Evolutionary conservation across 1,140 invertebrate genomes (phyloP).

Genomic region (Heterodera schachtii): DNA sequence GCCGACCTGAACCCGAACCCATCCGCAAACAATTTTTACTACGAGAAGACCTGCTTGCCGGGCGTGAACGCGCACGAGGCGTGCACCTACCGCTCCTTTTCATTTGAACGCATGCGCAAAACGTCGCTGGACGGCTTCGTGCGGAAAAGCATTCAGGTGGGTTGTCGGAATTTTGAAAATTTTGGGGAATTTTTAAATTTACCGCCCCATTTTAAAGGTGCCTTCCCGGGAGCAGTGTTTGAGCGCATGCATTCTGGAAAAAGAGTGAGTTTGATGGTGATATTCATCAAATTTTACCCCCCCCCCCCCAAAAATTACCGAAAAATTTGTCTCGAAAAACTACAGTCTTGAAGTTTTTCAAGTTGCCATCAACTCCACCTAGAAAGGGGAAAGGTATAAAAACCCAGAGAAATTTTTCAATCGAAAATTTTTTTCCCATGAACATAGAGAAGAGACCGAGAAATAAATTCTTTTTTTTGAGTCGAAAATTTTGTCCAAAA

Average conservation of each 20-base stretch:
- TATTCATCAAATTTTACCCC: too few relatives aligned
- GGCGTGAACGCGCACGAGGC: conserved; percentile 63
- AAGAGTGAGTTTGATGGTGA: conserved; percentile 53
- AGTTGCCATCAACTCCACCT: too few relatives aligned
- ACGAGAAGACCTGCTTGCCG: conserved; percentile 65
- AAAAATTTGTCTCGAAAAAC: too few relatives aligned
- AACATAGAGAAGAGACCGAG: too few relatives aligned
- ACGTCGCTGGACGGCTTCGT: conserved; percentile 64
- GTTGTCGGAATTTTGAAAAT: background rate
- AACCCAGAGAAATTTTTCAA: too few relatives aligned
- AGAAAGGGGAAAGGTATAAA: too few relatives aligned
- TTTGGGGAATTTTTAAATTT: background rate
- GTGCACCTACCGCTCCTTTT: conserved; percentile 65
- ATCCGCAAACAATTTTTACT: conserved; percentile 65
- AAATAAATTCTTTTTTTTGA: too few relatives aligned
- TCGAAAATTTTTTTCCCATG: too few relatives aligned
- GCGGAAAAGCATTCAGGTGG: conserved; percentile 60
- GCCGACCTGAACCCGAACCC: conserved; percentile 63
- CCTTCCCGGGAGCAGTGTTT: conserved; percentile 61
- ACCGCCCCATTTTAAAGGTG: conserved; percentile 49
- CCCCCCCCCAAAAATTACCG: too few relatives aligned
- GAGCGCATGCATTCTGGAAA: conserved; percentile 62
- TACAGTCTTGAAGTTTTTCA: too few relatives aligned
- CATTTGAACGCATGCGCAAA: conserved; percentile 64
- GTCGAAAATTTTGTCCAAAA: too few relatives aligned